A percentile compares a stretch with the other conserved stretches of the same genome.
Conservation (phyloP, 2,888 invertebrate genomes). For the Tetramorium bicarinatum region DNA sequence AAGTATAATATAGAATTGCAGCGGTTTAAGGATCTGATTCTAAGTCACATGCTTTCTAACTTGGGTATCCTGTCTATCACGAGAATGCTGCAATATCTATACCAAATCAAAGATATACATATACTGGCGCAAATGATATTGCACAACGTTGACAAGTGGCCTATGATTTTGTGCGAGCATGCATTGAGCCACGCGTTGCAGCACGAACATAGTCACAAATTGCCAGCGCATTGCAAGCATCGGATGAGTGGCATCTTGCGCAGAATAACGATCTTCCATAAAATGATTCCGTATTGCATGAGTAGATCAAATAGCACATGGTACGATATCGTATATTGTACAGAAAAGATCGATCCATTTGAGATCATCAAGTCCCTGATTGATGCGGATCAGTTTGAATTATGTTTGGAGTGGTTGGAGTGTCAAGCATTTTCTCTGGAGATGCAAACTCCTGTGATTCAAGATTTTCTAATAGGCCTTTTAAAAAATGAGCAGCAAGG, state of each 20-base stretch:
- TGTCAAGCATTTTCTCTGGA: constrained; percentile 88
- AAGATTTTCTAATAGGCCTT: constrained; percentile 88
- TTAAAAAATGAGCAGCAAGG: constrained; percentile 86
- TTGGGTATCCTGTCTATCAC: constrained; percentile 85
- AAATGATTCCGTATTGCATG: constrained; percentile 81
- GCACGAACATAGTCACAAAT: constrained; percentile 75
- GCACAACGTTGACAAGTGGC: constrained; percentile 80
- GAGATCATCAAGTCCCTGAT: constrained; percentile 88
- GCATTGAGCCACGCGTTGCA: constrained; percentile 79
- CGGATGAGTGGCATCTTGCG: constrained; percentile 80
- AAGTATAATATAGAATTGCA: constrained; percentile 87
- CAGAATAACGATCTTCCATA: constrained; percentile 80
- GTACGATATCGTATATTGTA: constrained; percentile 80
- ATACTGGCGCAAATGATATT: constrained; percentile 80
- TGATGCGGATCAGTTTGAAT: constrained; percentile 88
- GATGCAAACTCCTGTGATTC: constrained; percentile 87
- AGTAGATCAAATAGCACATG: constrained; percentile 74
- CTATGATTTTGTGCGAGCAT: constrained; percentile 79
- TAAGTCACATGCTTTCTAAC: constrained; percentile 88
- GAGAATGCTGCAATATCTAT: constrained; percentile 76
- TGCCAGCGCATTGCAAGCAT: constrained; percentile 78
- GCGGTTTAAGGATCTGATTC: constrained; percentile 88
- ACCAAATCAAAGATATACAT: constrained; percentile 81
- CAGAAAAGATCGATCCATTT: constrained; percentile 87
- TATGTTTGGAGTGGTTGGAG: constrained; percentile 91